A percentile compares a stretch with the other conserved stretches of the same genome.
phyloP scores from a whole-genome alignment of 2,888 invertebrate genomes.

The Hoplodrina blanda region DNA sequence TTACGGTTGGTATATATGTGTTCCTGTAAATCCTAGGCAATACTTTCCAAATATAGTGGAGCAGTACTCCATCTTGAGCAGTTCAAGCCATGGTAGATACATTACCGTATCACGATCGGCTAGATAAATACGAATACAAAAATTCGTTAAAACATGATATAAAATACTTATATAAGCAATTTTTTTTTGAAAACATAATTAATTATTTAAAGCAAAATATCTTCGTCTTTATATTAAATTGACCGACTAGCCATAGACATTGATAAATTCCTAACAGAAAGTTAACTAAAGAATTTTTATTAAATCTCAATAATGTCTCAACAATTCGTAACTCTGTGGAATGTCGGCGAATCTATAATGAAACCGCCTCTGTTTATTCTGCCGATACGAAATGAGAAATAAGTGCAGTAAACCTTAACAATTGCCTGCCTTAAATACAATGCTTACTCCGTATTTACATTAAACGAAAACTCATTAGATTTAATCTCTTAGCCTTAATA shows the following conservation, averaged over 20 bases:
- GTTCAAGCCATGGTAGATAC: neutral
- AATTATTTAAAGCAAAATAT: conserved; percentile 3
- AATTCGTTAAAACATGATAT: neutral
- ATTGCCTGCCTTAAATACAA: conserved; percentile 66
- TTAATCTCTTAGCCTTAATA: conserved; percentile 39
- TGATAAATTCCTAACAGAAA: conserved; percentile 40
- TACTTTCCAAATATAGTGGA: neutral
- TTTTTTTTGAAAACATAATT: too few relatives aligned
- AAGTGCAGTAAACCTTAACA: conserved; percentile 84
- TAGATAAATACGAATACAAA: too few relatives aligned
- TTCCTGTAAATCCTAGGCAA: neutral
- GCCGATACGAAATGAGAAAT: conserved; percentile 87
- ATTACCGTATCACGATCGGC: neutral
- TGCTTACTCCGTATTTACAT: conserved; percentile 57
- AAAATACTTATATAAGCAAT: too few relatives aligned
- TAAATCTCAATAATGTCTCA: conserved; percentile 63
- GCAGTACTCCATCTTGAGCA: neutral
- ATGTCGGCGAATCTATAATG: conserved; percentile 83
- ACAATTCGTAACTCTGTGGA: conserved; percentile 73
- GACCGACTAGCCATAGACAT: conserved; percentile 18
- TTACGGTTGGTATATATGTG: neutral
- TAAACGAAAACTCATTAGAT: conserved; percentile 57
- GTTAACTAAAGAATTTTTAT: conserved; percentile 54
- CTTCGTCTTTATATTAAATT: conserved; percentile 15
- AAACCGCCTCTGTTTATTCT: conserved; percentile 86